These are phyloP conservation scores for Phymanthus crucifer DNA, from an alignment of 92 coral and sea anemone genomes.

Conservation along the genomic window DNA sequence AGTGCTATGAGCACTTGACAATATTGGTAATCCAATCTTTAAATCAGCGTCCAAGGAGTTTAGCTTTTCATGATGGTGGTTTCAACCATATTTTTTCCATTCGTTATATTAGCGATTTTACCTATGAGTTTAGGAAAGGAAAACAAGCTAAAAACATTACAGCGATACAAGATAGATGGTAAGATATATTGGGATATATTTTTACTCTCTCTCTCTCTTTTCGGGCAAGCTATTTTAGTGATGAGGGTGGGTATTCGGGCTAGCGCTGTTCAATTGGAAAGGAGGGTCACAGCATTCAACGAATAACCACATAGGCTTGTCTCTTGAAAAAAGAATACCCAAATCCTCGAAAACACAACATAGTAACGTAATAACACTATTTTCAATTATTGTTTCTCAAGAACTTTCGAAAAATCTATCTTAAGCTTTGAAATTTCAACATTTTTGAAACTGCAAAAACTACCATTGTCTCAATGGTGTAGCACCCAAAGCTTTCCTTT, in stretches of 20 bases:
- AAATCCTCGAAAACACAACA: background rate
- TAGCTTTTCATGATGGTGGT: background rate
- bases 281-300: background rate
- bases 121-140: slow-evolving; percentile 39
- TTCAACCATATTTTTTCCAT: background rate
- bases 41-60: background rate
- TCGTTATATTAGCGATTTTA: slow-evolving; percentile 21
- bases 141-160: slow-evolving; percentile 11
- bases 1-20: slow-evolving; percentile 35
- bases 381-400: background rate
- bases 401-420: too few relatives aligned
- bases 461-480: too few relatives aligned
- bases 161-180: slow-evolving; percentile 39
- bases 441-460: too few relatives aligned
- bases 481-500: too few relatives aligned
- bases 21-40: background rate
- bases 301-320: background rate
- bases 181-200: background rate
- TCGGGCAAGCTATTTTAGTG: background rate
- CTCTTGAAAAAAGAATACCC: background rate
- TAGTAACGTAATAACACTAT: background rate
- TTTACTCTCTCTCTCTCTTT: background rate
- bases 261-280: slow-evolving; percentile 30
- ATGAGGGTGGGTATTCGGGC: background rate
- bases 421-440: too few relatives aligned